Evolutionary conservation across 2,113 vertebrate genomes (phyloP), one percentile per base, ranked within the genome.

Genomic region (Fregata magnificens): DNA sequence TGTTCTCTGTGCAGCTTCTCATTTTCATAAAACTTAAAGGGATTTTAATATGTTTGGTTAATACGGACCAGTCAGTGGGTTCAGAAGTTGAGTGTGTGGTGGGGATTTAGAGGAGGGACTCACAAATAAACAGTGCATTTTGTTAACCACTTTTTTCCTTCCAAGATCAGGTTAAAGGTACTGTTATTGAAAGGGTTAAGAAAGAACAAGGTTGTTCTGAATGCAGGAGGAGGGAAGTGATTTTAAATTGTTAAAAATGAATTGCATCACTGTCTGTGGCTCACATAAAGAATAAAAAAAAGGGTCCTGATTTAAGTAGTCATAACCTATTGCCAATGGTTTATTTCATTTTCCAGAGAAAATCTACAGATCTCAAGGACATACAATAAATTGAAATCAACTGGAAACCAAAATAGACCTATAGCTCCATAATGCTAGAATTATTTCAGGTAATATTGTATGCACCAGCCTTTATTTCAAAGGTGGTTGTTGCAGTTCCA

Each of bases 191-290:
- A 95, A 82, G 58, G 45, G 70, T 93, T 95, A 93, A 96, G 78
- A 62, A 74, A 76, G 59, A 82, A 53, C 28, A 38, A 85, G 45
- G 31, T 56, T 72, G 17, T 72, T 91, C 2, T 16, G 50, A 82
- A 73, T 53, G 55, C 25, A 82, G 38, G 77, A 78, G 52, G 38
- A 82, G 42, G 44, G 29, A 92, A 85, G 76, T 89, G 1, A 87
- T 71, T 95, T 71, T 94, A 49, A 92, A 93, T 92, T 95, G 95
- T 86, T 92, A 79, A 79, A 65, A 89, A 34, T 53, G 7, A 72
- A 53, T 86, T 82, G 25, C 40, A 72, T 88, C 7, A 13, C 44
- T 87, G 16, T 69, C 77, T 93, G 55, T 84, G 59, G 34, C 52
- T 91, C 45, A 15, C 66, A 77, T 18, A 71, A 31, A 50, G 53